These are phyloP conservation scores for Sphaerophoria rueppellii DNA, from an alignment of 2,888 invertebrate species.

Conservation along the genomic window DNA sequence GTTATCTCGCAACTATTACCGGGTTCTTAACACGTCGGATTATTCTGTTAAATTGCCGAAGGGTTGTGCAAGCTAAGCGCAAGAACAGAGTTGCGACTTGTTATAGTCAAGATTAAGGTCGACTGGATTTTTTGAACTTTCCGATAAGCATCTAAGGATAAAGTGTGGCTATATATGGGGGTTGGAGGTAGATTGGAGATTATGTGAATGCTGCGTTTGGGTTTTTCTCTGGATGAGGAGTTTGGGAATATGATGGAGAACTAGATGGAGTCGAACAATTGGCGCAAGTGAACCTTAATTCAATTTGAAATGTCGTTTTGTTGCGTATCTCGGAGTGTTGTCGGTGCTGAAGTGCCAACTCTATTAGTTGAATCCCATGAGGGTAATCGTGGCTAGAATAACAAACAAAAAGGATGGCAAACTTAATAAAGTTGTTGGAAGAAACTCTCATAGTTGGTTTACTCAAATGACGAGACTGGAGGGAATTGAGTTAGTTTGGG, in stretches of 20 bases:
- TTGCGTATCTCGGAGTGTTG: conserved; percentile 41
- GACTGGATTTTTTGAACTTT: conserved; percentile 61
- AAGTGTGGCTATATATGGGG: too few species aligned
- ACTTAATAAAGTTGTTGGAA: background rate
- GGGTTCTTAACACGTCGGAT: conserved; percentile 73
- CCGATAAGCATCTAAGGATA: conserved; percentile 57
- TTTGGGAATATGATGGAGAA: background rate
- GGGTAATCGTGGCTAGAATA: conserved; percentile 65
- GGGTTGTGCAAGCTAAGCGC: conserved; percentile 20
- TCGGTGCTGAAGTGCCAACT: conserved; percentile 65
- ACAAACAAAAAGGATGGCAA: conserved; percentile 21
- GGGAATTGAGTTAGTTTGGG: conserved; percentile 66
- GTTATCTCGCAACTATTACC: conserved; percentile 67
- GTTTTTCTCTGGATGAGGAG: background rate
- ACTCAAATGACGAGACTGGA: conserved; percentile 22
- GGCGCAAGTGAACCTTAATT: conserved; percentile 63
- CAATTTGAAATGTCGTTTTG: conserved; percentile 65
- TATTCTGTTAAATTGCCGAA: conserved; percentile 60
- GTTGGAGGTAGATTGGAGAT: background rate
- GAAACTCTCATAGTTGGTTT: background rate
- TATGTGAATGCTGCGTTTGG: conserved; percentile 18
- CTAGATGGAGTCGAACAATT: conserved; percentile 19
- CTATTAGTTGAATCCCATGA: conserved; percentile 65
- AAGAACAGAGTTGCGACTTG: background rate
- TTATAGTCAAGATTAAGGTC: conserved; percentile 44